Conservation (phyloP, 2,113 vertebrate species). For the Pelobates fuscus region DNA sequence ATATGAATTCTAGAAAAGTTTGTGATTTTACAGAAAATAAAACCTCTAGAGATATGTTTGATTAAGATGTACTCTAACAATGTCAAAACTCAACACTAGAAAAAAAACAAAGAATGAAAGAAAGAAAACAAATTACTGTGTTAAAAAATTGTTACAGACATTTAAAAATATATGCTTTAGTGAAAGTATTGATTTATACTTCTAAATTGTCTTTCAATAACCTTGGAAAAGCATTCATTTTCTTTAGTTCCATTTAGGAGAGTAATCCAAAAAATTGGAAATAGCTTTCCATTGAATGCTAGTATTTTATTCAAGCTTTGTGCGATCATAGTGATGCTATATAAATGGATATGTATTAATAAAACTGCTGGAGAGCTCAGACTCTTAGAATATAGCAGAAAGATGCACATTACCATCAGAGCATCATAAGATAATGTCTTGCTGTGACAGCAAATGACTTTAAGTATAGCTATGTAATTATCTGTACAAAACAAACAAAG, state of each 20-base stretch:
- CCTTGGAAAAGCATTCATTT: conserved; percentile 3
- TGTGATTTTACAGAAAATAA: not conserved
- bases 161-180: not conserved
- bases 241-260: not conserved
- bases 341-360: conserved; percentile 50
- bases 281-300: conserved; percentile 31
- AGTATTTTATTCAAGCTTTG: conserved; percentile 35
- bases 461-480: conserved; percentile 46
- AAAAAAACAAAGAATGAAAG: not conserved
- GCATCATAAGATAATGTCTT: conserved; percentile 48
- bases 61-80: not conserved
- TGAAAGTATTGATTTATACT: conserved; percentile 1
- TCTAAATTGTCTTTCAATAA: conserved; percentile 30
- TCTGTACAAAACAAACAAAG: conserved; percentile 46
- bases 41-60: not conserved
- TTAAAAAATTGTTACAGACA: not conserved
- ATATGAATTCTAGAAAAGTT: no score
- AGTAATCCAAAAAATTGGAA: conserved; percentile 24
- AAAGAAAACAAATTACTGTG: not conserved
- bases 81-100: not conserved
- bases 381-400: conserved; percentile 26
- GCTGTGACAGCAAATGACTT: conserved; percentile 49
- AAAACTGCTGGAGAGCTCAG: conserved; percentile 42
- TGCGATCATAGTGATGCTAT: conserved; percentile 32
- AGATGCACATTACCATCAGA: conserved; percentile 41